These are phyloP conservation scores for Podabrus alpinus DNA, from an alignment of 2,888 invertebrate genomes.

Conservation along the genomic window DNA sequence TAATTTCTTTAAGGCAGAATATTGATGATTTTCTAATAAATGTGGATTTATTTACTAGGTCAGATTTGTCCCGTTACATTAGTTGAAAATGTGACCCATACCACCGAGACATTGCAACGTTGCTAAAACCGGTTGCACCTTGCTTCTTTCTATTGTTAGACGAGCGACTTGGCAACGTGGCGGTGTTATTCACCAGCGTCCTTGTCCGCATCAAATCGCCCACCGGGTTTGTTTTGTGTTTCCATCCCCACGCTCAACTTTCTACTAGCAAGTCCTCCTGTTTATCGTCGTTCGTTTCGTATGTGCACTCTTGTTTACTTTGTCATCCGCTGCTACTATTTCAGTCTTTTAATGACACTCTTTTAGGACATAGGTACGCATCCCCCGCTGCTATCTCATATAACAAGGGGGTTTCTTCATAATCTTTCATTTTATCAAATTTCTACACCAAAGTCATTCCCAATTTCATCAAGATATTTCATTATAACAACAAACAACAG, in stretches of 20 bases:
- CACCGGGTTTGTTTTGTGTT: conserved; percentile 22
- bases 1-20: neutral
- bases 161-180: conserved; percentile 28
- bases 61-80: conserved; percentile 28
- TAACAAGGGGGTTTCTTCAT: neutral
- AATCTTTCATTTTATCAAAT: conserved; percentile 1
- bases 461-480: neutral
- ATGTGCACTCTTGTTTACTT: neutral
- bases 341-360: neutral
- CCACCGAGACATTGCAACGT: conserved; percentile 26
- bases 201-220: conserved; percentile 33
- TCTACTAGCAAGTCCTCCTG: conserved; percentile 9
- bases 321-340: neutral
- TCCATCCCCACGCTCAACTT: conserved; percentile 8
- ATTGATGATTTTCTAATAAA: neutral
- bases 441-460: neutral
- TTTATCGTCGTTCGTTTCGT: neutral
- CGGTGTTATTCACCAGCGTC: conserved; percentile 36
- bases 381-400: neutral
- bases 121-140: conserved; percentile 22
- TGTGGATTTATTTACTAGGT: conserved; percentile 13
- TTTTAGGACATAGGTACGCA: neutral
- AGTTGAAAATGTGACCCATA: conserved; percentile 24
- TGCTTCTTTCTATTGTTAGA: conserved; percentile 30
- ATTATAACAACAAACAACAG: neutral